These are phyloP conservation scores for Epinephelus cyanopodus DNA, from an alignment of 2,113 vertebrate species.

Conservation along the genomic window DNA sequence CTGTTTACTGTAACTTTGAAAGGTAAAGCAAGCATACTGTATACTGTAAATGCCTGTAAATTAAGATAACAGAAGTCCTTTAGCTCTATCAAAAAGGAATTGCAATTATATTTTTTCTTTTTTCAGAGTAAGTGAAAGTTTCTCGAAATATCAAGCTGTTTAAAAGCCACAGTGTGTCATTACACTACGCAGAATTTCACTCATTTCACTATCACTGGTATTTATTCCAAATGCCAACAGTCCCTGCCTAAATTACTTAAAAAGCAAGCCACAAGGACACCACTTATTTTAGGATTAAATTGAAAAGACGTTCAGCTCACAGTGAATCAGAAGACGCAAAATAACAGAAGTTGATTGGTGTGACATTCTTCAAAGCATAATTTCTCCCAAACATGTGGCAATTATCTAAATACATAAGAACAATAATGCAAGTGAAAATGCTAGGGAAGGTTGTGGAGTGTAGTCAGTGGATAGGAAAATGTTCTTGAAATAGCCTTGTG, in stretches of 20 bases:
- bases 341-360: constrained; percentile 3
- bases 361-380: constrained; percentile 19
- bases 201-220: not conserved
- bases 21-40: not conserved
- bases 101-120: not conserved
- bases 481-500: constrained; percentile 49
- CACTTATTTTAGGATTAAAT: not conserved
- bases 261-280: not conserved
- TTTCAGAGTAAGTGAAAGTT: not conserved
- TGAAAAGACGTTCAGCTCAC: not conserved
- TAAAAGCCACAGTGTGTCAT: not conserved
- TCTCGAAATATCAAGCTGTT: constrained; percentile 7
- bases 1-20: not conserved
- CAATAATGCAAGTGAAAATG: not conserved
- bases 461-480: constrained; percentile 15
- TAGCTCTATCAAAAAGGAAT: not conserved
- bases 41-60: not conserved
- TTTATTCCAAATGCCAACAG: constrained; percentile 25
- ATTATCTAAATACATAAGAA: constrained; percentile 29
- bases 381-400: constrained; percentile 2
- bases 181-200: constrained; percentile 3
- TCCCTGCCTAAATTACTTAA: not conserved
- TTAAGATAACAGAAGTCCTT: not conserved
- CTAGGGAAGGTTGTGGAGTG: not conserved
- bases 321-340: constrained; percentile 6